Evolutionary conservation across 2,797 vertebrate genomes (phyloP), one percentile per base, ranked within the genome.

Genomic region (Apogon talboti): DNA sequence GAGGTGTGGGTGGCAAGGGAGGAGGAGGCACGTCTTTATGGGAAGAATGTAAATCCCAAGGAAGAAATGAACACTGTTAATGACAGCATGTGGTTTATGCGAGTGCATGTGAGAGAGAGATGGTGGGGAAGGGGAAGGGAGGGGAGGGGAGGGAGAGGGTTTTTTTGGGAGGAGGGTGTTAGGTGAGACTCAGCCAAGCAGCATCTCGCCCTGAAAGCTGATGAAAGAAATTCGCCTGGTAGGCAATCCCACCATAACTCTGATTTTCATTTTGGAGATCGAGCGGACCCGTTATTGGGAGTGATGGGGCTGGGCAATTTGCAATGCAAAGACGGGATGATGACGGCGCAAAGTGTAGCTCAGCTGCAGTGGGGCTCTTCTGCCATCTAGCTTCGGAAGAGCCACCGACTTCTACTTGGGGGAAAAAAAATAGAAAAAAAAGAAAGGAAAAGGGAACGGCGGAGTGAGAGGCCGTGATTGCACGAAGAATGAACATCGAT

Each of bases 361-460:
- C 74, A 59, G 79, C 82, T 91, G 90, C 83, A 81, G 88, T 91
- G 89, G 89, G 90, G 75, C 90, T 93, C 92, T 93, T 93, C 92
- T 88, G 93, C 93, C 93, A 93, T 88, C 93, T 94, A 92, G 91
- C 90, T 91, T 85, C 86, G 74, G 85, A 85, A 86, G 80, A 93
- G 77, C 78, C 81, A 35, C 74, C 78, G 19, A 21, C 19, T 21
- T 21, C 19, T 21, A 21, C 19, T 21, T 21, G 2, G 19, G 19
- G 3, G 3, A 21, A 21, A 21, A 21, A 21, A 21, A 21, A 21
- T 2, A 21, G 3, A 21, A 21, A 21, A 21, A 81, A 44, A 79
- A 60, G 66, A 7, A 18, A 46, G 28, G 50, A 38, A 40, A 16
- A 24, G 44, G 14, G 64, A 46, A 60, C 15, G 14, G 40, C 8